These are phyloP conservation scores for Datnioides undecimradiatus DNA, from an alignment of 2,113 vertebrate species.

Conservation along the genomic window DNA sequence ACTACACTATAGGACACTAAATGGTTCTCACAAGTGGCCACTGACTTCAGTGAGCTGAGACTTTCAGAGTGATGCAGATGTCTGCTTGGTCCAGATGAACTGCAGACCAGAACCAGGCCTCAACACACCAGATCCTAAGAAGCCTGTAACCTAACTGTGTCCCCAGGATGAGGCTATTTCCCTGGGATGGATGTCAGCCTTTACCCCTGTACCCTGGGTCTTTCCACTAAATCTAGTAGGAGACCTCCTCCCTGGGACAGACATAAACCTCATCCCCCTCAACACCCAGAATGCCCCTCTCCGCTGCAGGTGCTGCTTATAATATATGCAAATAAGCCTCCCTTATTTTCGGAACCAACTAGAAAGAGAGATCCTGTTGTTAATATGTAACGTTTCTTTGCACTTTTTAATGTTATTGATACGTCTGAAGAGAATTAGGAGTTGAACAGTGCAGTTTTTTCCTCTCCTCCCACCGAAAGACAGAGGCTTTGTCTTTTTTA, in stretches of 20 bases:
- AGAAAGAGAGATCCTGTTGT: slow-evolving; percentile 66
- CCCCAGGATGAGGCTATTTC: slow-evolving; percentile 55
- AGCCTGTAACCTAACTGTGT: slow-evolving; percentile 47
- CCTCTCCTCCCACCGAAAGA: slow-evolving; percentile 57
- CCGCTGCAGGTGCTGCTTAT: slow-evolving; percentile 86
- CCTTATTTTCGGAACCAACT: slow-evolving; percentile 76
- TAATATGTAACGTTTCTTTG: slow-evolving; percentile 70
- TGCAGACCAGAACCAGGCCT: slow-evolving; percentile 72
- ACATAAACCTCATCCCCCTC: slow-evolving; percentile 30
- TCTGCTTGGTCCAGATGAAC: slow-evolving; percentile 62
- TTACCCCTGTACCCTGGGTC: slow-evolving; percentile 53
- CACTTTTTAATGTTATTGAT: slow-evolving; percentile 73
- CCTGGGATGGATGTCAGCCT: slow-evolving; percentile 66
- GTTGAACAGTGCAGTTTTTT: slow-evolving; percentile 26
- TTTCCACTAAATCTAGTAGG: slow-evolving; percentile 44
- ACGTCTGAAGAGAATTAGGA: slow-evolving; percentile 30
- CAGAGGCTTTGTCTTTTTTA: slow-evolving; percentile 67
- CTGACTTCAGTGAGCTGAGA: slow-evolving; percentile 12
- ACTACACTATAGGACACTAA: slow-evolving; percentile 47
- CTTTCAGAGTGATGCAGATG: slow-evolving; percentile 67
- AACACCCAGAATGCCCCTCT: slow-evolving; percentile 69
- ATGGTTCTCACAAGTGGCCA: slow-evolving; percentile 42
- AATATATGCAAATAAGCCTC: slow-evolving; percentile 87
- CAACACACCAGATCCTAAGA: slow-evolving; percentile 44
- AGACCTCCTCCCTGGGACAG: slow-evolving; percentile 42